These are phyloP conservation scores for Chloroclystis v-ata DNA, from an alignment of 2,888 invertebrate species.

Conservation along the genomic window DNA sequence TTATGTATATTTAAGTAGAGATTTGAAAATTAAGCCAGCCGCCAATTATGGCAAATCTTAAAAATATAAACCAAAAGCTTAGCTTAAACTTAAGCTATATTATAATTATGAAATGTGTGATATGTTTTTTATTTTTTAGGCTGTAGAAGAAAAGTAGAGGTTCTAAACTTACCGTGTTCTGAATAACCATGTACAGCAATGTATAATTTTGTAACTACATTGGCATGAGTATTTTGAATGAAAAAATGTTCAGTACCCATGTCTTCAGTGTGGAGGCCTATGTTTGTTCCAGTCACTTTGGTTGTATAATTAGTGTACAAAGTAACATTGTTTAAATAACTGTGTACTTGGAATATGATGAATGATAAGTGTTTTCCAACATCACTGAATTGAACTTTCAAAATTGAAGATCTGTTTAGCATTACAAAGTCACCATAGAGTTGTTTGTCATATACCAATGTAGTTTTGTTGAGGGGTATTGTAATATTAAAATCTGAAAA, in stretches of 20 bases:
- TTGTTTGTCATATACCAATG: slow-evolving; percentile 47
- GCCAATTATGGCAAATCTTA: no score
- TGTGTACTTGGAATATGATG: slow-evolving; percentile 82
- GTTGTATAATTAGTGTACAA: slow-evolving; percentile 65
- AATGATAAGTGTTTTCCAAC: slow-evolving; percentile 70
- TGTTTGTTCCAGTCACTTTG: slow-evolving; percentile 77
- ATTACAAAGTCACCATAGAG: slow-evolving; percentile 47
- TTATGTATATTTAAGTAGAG: no score
- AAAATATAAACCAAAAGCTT: no score
- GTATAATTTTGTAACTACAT: slow-evolving; percentile 50
- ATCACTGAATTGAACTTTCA: slow-evolving; percentile 59
- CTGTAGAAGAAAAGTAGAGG: no score
- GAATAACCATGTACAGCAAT: slow-evolving; percentile 76
- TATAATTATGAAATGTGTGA: no score
- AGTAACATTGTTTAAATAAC: slow-evolving; percentile 75
- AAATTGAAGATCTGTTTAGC: slow-evolving; percentile 42
- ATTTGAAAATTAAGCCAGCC: no score
- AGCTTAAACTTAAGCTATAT: no score
- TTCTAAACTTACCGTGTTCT: slow-evolving; percentile 57
- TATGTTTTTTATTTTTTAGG: no score
- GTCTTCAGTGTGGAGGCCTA: slow-evolving; percentile 71
- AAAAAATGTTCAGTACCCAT: slow-evolving; percentile 48
- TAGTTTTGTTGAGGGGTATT: slow-evolving; percentile 51
- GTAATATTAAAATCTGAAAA: slow-evolving; percentile 51
- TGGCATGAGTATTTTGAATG: slow-evolving; percentile 64